Evolutionary conservation across 2,888 invertebrate genomes (phyloP).

Genomic region (Apoda limacodes): DNA sequence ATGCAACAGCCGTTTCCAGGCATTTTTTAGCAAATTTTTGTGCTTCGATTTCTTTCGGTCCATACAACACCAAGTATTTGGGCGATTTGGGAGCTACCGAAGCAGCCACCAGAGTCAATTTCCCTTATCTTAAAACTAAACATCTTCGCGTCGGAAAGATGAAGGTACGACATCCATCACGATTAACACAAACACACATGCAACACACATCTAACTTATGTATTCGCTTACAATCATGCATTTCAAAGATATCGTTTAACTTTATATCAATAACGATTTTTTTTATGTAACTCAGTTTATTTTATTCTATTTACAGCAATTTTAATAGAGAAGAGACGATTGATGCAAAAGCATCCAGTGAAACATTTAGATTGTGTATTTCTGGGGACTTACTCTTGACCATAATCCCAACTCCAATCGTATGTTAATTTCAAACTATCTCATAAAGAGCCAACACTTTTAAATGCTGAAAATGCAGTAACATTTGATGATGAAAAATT

Average conservation of each 20-base stretch:
- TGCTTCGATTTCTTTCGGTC: slow-evolving; percentile 25
- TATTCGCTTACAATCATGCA: slow-evolving; percentile 55
- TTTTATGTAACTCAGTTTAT: background rate
- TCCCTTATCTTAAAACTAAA: slow-evolving; percentile 62
- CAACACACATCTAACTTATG: slow-evolving; percentile 63
- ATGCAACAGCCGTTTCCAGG: slow-evolving; percentile 20
- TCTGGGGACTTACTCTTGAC: no score
- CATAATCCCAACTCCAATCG: no score
- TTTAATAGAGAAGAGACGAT: slow-evolving; percentile 38
- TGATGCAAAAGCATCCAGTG: slow-evolving; percentile 51
- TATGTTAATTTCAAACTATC: no score
- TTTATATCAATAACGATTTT: background rate
- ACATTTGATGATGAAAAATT: no score
- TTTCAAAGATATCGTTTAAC: slow-evolving; percentile 20
- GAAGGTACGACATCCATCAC: slow-evolving; percentile 64
- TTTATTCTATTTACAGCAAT: slow-evolving; percentile 38
- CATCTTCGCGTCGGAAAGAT: slow-evolving; percentile 58
- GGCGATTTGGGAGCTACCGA: slow-evolving; percentile 50
- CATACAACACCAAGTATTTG: slow-evolving; percentile 54
- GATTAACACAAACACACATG: slow-evolving; percentile 61
- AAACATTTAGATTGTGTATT: no score
- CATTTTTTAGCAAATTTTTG: background rate
- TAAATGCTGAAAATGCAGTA: no score
- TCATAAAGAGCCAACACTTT: no score
- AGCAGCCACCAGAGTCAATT: slow-evolving; percentile 64